phyloP scores from a whole-genome alignment of 2,888 invertebrate species.

The Ennomos erosarius region DNA sequence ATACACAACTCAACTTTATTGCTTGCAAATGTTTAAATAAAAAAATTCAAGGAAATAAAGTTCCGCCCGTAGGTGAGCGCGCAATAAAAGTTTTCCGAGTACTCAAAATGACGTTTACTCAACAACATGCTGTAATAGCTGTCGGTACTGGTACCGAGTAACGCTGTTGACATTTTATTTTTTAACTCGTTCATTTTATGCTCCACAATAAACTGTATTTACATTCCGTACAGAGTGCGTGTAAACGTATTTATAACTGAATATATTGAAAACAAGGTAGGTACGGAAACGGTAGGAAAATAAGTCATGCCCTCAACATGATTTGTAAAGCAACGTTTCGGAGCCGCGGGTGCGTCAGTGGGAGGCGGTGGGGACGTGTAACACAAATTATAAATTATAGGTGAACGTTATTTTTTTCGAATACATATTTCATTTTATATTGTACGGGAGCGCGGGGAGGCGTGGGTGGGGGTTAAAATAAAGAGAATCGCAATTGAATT shows the following conservation, averaged over 20 bases:
- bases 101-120: constrained; percentile 26
- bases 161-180: constrained; percentile 20
- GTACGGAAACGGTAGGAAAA: constrained; percentile 34
- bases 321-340: constrained; percentile 42
- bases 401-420: constrained; percentile 79
- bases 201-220: constrained; percentile 23
- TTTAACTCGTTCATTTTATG: constrained; percentile 26
- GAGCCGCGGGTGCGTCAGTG: constrained; percentile 27
- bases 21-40: constrained; percentile 49
- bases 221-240: constrained; percentile 18
- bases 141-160: constrained; percentile 7
- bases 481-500: constrained; percentile 86
- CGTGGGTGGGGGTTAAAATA: constrained; percentile 82
- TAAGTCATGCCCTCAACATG: constrained; percentile 42
- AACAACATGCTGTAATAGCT: constrained; percentile 22
- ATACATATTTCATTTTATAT: constrained; percentile 85
- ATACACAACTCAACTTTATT: constrained; percentile 48
- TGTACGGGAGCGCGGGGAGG: constrained; percentile 73
- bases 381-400: constrained; percentile 83
- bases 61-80: constrained; percentile 34
- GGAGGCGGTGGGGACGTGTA: constrained; percentile 55
- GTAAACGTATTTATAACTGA: constrained; percentile 24
- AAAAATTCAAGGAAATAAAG: constrained; percentile 41
- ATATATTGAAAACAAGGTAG: constrained; percentile 29
- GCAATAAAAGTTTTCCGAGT: constrained; percentile 34